Evolutionary conservation across 2,888 invertebrate genomes (phyloP), one percentile per base, ranked within the genome.

Genomic region (Tinea pellionella): DNA sequence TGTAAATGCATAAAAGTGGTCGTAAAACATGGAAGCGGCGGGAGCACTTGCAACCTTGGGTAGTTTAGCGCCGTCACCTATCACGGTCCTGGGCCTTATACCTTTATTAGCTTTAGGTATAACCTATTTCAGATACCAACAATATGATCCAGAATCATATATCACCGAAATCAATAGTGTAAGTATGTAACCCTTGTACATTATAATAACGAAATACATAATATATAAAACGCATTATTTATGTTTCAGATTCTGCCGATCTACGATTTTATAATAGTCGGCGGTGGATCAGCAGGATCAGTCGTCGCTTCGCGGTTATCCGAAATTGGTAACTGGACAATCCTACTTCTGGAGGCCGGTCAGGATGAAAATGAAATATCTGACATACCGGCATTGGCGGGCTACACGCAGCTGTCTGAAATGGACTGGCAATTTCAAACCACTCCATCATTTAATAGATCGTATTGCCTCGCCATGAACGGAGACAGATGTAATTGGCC

Each of bases 341-440:
- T 96, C 8, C 82, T 96, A 63, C 88, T 96, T 6, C 75, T 96
- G 61, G 96, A 96, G 77, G 96, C 96, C 0, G 96, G 96, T 41
- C 92, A 93, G 47, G 94, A 96, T 79, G 96, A 96, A 79, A 94
- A 93, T 64, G 96, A 96, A 80, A 92, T 96, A 63, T 94, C 95
- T 3, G 96, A 96, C 78, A 92, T 96, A 61, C 96, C 96, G 1
- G 92, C 95, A 0, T 78, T 96, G 63, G 94, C 94, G 18, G 94
- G 93, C 12, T 96, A 95, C 76, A 90, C 92, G 19, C 96, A 96
- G 73, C 89, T 95, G 62, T 93, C 95, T 18, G 93, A 95, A 32
- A 89, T 96, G 75, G 96, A 97, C 81, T 97, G 97, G 97, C 93
- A 96, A 82, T 97, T 93, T 78, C 94, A 95, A 78, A 96, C 96